phyloP scores from a whole-genome alignment of 2,888 invertebrate genomes.

The Epiblema foenella region DNA sequence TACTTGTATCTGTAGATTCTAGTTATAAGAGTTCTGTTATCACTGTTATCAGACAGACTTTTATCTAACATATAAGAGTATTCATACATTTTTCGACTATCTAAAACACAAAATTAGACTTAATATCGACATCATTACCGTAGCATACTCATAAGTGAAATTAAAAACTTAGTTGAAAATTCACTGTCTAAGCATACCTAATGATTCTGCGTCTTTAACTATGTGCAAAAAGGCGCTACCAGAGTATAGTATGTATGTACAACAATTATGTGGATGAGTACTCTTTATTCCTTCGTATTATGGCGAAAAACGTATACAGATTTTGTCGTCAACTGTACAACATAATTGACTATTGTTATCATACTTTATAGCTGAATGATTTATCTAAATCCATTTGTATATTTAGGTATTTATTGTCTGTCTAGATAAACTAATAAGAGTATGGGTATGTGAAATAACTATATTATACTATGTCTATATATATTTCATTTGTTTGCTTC shows the following conservation, averaged over 20 bases:
- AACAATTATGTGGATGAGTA: background rate
- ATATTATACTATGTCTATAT: background rate
- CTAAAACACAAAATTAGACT: background rate
- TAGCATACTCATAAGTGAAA: background rate
- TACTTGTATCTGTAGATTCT: background rate
- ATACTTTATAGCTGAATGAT: background rate
- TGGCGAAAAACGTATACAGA: background rate
- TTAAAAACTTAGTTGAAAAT: background rate
- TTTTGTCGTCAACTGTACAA: background rate
- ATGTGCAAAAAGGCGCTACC: slow-evolving; percentile 9
- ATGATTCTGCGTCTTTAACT: background rate
- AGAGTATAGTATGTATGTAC: background rate
- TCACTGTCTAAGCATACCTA: no score
- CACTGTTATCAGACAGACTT: slow-evolving; percentile 10
- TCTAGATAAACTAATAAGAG: background rate
- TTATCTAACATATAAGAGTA: slow-evolving; percentile 2
- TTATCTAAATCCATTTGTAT: background rate
- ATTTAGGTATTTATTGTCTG: background rate
- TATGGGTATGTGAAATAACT: background rate
- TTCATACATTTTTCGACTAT: background rate
- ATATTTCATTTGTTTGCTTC: no score
- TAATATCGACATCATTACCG: background rate
- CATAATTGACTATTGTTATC: slow-evolving; percentile 4
- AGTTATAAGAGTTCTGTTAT: background rate
- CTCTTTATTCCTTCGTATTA: background rate